phyloP scores from a whole-genome alignment of 1,140 invertebrate species.

The Oedothorax gibbosus region DNA sequence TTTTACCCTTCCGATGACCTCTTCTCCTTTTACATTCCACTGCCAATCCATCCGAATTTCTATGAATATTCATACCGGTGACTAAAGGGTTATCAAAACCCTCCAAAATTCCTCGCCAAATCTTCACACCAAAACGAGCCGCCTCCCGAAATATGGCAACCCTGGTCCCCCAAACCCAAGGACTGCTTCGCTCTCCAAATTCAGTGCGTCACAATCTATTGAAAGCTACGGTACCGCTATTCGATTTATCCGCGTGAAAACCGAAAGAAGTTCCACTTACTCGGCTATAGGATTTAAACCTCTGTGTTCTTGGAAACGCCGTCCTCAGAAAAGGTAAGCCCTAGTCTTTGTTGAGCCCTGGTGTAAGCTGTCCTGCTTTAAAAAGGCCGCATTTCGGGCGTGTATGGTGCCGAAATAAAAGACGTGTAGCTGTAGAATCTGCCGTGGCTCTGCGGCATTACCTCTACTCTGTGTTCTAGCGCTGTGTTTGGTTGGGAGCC shows the following conservation, averaged over 20 bases:
- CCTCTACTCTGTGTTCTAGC: constrained; percentile 42
- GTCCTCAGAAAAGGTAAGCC: constrained; percentile 17
- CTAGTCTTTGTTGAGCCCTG: background rate
- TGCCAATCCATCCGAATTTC: no score
- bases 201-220: constrained; percentile 36
- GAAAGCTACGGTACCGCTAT: constrained; percentile 1
- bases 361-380: background rate
- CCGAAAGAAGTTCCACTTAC: background rate
- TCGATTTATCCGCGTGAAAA: constrained; percentile 21
- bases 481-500: background rate
- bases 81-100: background rate
- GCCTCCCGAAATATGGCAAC: constrained; percentile 17
- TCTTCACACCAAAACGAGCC: background rate
- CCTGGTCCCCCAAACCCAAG: background rate
- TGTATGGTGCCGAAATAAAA: constrained; percentile 5
- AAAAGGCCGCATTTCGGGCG: no score
- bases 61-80: constrained; percentile 5
- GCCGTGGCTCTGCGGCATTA: constrained; percentile 42
- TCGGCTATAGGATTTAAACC: constrained; percentile 8
- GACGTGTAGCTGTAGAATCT: constrained; percentile 37
- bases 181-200: background rate
- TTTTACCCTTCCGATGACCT: no score
- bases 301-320: background rate
- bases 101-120: constrained; percentile 23
- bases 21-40: no score